A percentile compares a stretch with the other conserved stretches of the same genome.
phyloP scores from a whole-genome alignment of 2,888 invertebrate genomes.

The Conus canariensis region DNA sequence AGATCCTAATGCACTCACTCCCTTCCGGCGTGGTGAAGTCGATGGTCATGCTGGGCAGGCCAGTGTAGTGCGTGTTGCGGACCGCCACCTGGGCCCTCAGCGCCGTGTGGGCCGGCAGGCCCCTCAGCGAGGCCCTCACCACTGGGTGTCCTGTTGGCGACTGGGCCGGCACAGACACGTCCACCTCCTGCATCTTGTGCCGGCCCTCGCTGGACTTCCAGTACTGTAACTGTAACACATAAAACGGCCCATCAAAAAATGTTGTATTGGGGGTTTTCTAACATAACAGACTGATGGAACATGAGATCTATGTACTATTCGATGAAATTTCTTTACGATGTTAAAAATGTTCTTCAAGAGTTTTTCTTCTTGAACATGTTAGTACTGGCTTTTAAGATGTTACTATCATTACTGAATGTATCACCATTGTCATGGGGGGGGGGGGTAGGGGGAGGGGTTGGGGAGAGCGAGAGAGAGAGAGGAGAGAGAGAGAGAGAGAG shows the following conservation, averaged over 20 bases:
- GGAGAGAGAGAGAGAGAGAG: background rate
- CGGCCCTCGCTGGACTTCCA: slow-evolving; percentile 89
- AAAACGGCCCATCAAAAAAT: background rate
- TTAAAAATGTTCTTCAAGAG: too few species aligned
- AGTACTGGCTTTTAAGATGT: too few species aligned
- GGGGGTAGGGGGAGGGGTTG: too few species aligned
- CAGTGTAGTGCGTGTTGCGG: slow-evolving; percentile 94
- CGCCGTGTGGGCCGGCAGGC: slow-evolving; percentile 79
- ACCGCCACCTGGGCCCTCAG: slow-evolving; percentile 94
- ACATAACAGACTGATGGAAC: too few species aligned
- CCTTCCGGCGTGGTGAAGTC: slow-evolving; percentile 78
- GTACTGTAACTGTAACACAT: slow-evolving; percentile 86
- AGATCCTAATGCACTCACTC: slow-evolving; percentile 59
- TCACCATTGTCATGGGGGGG: background rate
- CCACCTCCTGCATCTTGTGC: slow-evolving; percentile 66
- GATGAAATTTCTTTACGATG: too few species aligned
- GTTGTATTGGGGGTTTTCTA: background rate
- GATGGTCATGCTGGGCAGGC: slow-evolving; percentile 91
- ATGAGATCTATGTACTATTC: too few species aligned
- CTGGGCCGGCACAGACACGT: slow-evolving; percentile 55
- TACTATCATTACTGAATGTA: too few species aligned
- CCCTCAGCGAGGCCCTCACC: slow-evolving; percentile 62
- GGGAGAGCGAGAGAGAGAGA: background rate
- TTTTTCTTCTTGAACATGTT: too few species aligned
- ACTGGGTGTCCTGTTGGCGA: slow-evolving; percentile 56